phyloP scores from a whole-genome alignment of 2,797 vertebrate species.

The Sandelia bainsii region DNA sequence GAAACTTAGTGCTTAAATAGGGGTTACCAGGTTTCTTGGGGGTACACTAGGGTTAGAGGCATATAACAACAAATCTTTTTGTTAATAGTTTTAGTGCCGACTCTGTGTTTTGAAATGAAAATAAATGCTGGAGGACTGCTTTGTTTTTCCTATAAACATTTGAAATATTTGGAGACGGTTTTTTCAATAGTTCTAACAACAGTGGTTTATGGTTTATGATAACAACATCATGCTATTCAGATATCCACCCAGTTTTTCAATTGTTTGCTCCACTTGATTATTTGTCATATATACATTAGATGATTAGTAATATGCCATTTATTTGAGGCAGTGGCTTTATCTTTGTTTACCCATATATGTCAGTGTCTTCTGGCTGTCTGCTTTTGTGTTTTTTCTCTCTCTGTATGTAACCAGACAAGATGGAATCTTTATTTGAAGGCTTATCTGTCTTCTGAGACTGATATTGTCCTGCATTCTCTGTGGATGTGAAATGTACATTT shows the following conservation, averaged over 20 bases:
- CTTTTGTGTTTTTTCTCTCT: constrained; percentile 34
- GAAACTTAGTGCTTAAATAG: constrained; percentile 76
- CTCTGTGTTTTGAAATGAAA: constrained; percentile 69
- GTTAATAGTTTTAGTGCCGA: constrained; percentile 68
- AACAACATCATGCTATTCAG: constrained; percentile 8
- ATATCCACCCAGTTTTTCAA: constrained; percentile 14
- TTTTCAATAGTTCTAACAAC: not conserved
- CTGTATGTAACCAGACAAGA: constrained; percentile 37
- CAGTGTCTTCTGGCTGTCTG: constrained; percentile 48
- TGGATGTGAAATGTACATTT: constrained; percentile 65
- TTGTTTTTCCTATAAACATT: constrained; percentile 36
- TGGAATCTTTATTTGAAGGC: constrained; percentile 59
- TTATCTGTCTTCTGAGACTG: constrained; percentile 58
- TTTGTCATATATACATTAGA: constrained; percentile 23
- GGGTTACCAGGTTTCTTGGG: constrained; percentile 74
- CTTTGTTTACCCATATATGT: constrained; percentile 38
- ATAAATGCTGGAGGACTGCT: constrained; percentile 50
- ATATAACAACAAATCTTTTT: constrained; percentile 73
- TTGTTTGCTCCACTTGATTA: constrained; percentile 12
- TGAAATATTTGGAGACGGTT: constrained; percentile 11
- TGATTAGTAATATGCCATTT: constrained; percentile 43
- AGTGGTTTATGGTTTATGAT: not conserved
- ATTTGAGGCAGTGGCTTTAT: constrained; percentile 36
- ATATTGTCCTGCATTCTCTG: constrained; percentile 49
- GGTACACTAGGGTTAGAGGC: constrained; percentile 60